Evolutionary conservation across 2,113 vertebrate genomes (phyloP).

Genomic region (Struthio camelus): DNA sequence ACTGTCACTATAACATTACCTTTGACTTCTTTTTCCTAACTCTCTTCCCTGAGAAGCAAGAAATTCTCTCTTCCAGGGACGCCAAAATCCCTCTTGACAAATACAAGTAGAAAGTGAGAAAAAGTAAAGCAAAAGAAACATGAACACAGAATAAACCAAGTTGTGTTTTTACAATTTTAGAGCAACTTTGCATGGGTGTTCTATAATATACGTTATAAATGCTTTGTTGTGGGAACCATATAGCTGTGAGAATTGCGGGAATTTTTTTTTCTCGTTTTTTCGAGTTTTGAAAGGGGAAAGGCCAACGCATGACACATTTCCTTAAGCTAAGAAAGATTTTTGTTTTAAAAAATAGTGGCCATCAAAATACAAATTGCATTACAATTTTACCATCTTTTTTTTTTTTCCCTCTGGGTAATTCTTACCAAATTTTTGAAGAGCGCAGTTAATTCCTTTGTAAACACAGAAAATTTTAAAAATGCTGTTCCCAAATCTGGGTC

Average conservation of each 20-base stretch:
- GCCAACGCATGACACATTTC: background rate
- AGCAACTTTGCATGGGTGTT: background rate
- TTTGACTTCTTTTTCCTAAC: background rate
- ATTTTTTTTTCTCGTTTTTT: background rate
- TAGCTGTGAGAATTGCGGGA: background rate
- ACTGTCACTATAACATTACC: background rate
- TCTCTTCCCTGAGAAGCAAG: background rate
- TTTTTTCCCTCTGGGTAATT: background rate
- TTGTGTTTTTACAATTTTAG: background rate
- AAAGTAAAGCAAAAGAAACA: background rate
- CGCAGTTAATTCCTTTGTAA: constrained; percentile 97
- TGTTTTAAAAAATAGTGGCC: background rate
- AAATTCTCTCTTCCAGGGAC: background rate
- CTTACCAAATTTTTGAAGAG: constrained; percentile 99
- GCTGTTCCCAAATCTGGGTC: constrained; percentile 98
- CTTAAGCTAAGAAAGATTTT: background rate
- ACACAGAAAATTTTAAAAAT: constrained; percentile 98
- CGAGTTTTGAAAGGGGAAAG: background rate
- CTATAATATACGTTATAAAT: background rate
- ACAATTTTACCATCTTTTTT: background rate
- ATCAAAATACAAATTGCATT: background rate
- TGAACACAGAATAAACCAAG: background rate
- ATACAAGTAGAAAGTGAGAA: background rate
- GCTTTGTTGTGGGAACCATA: background rate
- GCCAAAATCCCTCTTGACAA: background rate